phyloP scores from a whole-genome alignment of 1,140 invertebrate genomes.

The Ostrea edulis region DNA sequence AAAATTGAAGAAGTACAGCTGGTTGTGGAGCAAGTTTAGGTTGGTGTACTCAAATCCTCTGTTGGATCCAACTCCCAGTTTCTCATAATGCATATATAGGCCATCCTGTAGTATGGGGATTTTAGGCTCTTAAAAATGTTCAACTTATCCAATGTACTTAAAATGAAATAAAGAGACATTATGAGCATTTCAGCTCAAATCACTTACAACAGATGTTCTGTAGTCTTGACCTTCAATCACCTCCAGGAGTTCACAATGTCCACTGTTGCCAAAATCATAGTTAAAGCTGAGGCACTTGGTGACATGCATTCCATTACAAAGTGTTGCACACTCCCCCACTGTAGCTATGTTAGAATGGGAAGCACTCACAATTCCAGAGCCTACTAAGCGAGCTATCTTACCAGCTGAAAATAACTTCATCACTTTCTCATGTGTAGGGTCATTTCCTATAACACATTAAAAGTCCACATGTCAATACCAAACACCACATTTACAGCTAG shows the following conservation, averaged over 20 bases:
- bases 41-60: conserved; percentile 53
- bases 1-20: conserved; percentile 65
- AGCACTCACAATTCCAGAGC: conserved; percentile 33
- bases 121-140: background rate
- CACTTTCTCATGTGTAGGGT: conserved; percentile 51
- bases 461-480: background rate
- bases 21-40: conserved; percentile 61
- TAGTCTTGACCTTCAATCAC: conserved; percentile 60
- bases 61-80: conserved; percentile 60
- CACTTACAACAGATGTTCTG: conserved; percentile 57
- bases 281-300: conserved; percentile 65
- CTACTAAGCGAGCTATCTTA: conserved; percentile 55
- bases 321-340: conserved; percentile 52
- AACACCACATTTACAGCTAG: too few relatives aligned
- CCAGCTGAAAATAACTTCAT: conserved; percentile 54
- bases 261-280: conserved; percentile 58
- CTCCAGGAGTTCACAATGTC: conserved; percentile 56
- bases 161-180: background rate
- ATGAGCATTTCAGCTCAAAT: conserved; percentile 11
- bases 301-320: conserved; percentile 52
- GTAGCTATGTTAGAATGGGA: conserved; percentile 35
- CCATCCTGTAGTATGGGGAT: conserved; percentile 33
- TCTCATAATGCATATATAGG: conserved; percentile 63
- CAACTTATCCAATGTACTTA: background rate
- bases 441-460: conserved; percentile 36